These are phyloP conservation scores for Tylochromis polylepis DNA, from an alignment of 2,113 vertebrate genomes.

Conservation along the genomic window DNA sequence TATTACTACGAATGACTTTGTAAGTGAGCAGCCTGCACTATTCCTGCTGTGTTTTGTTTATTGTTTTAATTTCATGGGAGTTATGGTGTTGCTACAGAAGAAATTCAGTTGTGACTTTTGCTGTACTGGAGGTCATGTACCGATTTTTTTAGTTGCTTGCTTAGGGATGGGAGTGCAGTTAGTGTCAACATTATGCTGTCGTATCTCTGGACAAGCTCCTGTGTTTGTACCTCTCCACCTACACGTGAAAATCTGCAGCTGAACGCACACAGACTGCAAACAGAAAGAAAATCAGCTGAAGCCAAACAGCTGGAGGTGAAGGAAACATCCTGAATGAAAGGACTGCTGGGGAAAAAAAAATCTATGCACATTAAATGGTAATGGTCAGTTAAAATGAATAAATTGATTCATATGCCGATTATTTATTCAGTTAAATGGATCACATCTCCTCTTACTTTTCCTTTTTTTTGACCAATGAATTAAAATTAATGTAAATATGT, in stretches of 20 bases:
- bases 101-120: not conserved
- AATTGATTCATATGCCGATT: not conserved
- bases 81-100: not conserved
- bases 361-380: not conserved
- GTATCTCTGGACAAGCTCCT: not conserved
- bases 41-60: not conserved
- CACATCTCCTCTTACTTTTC: not conserved
- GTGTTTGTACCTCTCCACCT: not conserved
- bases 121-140: not conserved
- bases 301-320: not conserved
- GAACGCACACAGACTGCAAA: not conserved
- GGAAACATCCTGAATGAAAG: not conserved
- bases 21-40: not conserved
- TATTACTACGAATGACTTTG: not conserved
- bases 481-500: not conserved
- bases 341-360: not conserved
- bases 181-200: not conserved
- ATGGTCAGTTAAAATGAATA: not conserved
- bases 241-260: not conserved
- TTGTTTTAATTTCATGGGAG: not conserved
- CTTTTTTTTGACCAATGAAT: not conserved
- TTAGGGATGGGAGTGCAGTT: not conserved
- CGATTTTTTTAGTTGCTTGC: not conserved
- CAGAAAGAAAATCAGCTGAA: not conserved
- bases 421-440: not conserved